Evolutionary conservation across 2,113 vertebrate genomes (phyloP).

Genomic region (Donacobius atricapilla): DNA sequence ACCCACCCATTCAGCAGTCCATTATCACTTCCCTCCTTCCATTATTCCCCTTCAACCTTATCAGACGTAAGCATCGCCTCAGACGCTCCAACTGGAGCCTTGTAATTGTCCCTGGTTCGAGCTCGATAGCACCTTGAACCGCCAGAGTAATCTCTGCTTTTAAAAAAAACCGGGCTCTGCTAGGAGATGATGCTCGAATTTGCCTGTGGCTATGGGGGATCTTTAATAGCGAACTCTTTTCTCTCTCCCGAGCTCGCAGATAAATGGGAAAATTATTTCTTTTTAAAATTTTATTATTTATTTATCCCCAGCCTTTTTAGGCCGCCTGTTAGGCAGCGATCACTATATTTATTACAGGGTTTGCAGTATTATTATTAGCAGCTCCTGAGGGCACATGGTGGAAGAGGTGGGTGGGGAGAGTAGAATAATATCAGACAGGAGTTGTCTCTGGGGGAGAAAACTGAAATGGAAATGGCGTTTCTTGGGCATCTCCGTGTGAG

Average conservation of each 20-base stretch:
- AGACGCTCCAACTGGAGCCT: constrained; percentile 75
- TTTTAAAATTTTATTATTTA: constrained; percentile 31
- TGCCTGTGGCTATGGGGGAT: constrained; percentile 78
- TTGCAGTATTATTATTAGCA: constrained; percentile 19
- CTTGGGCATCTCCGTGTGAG: not conserved
- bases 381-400: constrained; percentile 44
- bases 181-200: constrained; percentile 73
- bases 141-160: constrained; percentile 76
- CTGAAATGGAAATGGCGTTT: not conserved
- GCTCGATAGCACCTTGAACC: constrained; percentile 82
- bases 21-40: constrained; percentile 74
- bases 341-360: constrained; percentile 65
- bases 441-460: not conserved
- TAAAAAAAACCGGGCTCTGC: constrained; percentile 55
- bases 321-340: constrained; percentile 63
- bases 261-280: constrained; percentile 67
- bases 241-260: constrained; percentile 35
- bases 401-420: constrained; percentile 8
- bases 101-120: constrained; percentile 80
- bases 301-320: constrained; percentile 66
- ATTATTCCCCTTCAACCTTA: constrained; percentile 82
- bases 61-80: constrained; percentile 75
- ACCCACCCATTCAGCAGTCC: constrained; percentile 74
- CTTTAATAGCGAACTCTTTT: constrained; percentile 76
- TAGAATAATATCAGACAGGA: not conserved